These are phyloP conservation scores for Drosophila histrio DNA, from an alignment of 2,888 invertebrate species.

Conservation along the genomic window DNA sequence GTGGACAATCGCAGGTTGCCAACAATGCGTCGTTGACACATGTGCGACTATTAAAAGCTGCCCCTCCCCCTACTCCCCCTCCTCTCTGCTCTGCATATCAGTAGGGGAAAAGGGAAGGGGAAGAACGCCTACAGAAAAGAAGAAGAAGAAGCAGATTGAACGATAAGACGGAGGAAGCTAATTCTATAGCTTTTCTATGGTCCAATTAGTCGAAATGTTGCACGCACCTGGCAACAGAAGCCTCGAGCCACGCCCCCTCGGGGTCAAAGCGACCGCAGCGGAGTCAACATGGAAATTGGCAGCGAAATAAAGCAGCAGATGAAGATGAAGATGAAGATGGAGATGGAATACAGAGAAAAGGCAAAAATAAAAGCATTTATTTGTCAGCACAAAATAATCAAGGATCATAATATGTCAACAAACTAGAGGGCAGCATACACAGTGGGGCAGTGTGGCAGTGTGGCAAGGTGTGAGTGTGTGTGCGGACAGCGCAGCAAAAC, in stretches of 20 bases:
- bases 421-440: constrained; percentile 38
- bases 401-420: constrained; percentile 79
- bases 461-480: neutral
- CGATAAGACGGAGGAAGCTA: constrained; percentile 22
- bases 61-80: neutral
- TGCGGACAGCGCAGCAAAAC: constrained; percentile 38
- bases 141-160: neutral
- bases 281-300: constrained; percentile 33
- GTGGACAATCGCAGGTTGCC: constrained; percentile 47
- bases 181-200: constrained; percentile 23
- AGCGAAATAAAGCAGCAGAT: constrained; percentile 18
- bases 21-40: constrained; percentile 26
- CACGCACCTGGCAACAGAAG: constrained; percentile 47
- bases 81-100: neutral
- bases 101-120: neutral
- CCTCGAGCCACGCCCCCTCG: constrained; percentile 14
- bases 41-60: constrained; percentile 24
- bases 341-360: constrained; percentile 21
- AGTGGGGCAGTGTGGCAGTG: too few relatives aligned
- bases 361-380: constrained; percentile 70
- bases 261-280: constrained; percentile 26
- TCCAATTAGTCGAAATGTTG: constrained; percentile 48
- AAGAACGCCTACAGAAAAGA: constrained; percentile 45
- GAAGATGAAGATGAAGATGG: constrained; percentile 26
- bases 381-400: constrained; percentile 78